Percentiles rank a stretch among this genome's conserved stretches.
Conservation (phyloP, 2,113 vertebrate species). For the Oryctolagus cuniculus region DNA sequence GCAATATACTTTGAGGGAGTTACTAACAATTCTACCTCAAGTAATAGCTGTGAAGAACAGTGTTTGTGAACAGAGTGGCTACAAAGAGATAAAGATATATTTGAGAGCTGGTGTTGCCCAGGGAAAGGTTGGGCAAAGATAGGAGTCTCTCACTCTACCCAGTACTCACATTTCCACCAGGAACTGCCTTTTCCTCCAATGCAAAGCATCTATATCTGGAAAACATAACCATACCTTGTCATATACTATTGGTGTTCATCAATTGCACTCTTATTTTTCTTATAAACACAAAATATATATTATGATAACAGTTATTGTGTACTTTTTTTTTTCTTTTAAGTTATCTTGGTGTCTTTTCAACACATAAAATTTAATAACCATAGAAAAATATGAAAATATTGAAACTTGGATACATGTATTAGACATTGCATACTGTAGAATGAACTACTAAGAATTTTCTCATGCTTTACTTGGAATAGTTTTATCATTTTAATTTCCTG, state of each 20-base stretch:
- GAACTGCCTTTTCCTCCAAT: background rate
- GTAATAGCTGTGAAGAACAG: background rate
- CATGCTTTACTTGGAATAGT: background rate
- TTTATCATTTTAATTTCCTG: background rate
- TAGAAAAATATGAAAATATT: background rate
- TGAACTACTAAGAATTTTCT: background rate
- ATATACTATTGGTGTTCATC: background rate
- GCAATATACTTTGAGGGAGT: background rate
- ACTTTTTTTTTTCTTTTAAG: background rate
- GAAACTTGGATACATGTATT: background rate
- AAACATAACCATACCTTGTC: background rate
- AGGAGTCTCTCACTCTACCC: background rate
- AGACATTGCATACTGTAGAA: background rate
- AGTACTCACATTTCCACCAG: background rate
- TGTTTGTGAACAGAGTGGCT: background rate
- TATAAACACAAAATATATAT: background rate
- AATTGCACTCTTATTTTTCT: background rate
- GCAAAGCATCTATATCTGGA: background rate
- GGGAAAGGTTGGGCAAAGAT: background rate
- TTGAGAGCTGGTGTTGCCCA: background rate
- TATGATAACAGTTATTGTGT: background rate
- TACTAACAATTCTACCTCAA: background rate
- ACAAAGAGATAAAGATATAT: background rate
- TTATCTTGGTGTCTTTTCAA: background rate
- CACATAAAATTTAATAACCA: background rate